Percentiles rank a stretch among this genome's conserved stretches.
These are phyloP conservation scores for Tangara arthus DNA, from an alignment of 2,797 vertebrate species.

Conservation along the genomic window DNA sequence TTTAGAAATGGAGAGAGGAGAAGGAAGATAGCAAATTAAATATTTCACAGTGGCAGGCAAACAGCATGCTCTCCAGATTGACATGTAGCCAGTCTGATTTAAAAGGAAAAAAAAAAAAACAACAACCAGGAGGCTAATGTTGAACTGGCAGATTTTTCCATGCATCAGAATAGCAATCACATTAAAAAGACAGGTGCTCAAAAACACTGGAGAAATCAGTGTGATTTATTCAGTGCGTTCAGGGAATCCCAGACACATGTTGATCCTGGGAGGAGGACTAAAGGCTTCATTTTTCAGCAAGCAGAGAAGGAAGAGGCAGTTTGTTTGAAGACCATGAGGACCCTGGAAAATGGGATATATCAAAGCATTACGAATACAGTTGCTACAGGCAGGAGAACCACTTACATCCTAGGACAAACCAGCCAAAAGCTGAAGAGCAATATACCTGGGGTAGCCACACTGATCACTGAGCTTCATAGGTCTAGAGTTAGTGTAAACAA, in stretches of 20 bases:
- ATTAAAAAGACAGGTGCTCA: constrained; percentile 29
- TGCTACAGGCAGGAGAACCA: not conserved
- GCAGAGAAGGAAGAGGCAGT: not conserved
- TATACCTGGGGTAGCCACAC: not conserved
- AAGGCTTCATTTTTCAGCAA: not conserved
- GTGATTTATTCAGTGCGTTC: not conserved
- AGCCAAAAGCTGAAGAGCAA: not conserved
- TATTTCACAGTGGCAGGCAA: not conserved
- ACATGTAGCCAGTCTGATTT: not conserved
- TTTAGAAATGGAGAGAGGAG: not conserved
- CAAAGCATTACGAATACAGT: not conserved
- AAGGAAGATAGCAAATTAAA: not conserved
- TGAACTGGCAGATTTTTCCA: not conserved
- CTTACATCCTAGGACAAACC: not conserved
- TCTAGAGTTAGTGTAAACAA: not conserved
- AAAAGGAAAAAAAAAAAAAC: not conserved
- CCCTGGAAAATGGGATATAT: not conserved
- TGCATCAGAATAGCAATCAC: not conserved
- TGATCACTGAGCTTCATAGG: not conserved
- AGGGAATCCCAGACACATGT: not conserved
- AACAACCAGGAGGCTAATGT: not conserved
- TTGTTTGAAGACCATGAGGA: not conserved
- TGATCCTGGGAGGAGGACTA: not conserved
- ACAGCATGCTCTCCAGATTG: not conserved
- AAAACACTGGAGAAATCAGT: constrained; percentile 35